Evolutionary conservation across 2,797 vertebrate species (phyloP).

Genomic region (Notamacropus eugenii): DNA sequence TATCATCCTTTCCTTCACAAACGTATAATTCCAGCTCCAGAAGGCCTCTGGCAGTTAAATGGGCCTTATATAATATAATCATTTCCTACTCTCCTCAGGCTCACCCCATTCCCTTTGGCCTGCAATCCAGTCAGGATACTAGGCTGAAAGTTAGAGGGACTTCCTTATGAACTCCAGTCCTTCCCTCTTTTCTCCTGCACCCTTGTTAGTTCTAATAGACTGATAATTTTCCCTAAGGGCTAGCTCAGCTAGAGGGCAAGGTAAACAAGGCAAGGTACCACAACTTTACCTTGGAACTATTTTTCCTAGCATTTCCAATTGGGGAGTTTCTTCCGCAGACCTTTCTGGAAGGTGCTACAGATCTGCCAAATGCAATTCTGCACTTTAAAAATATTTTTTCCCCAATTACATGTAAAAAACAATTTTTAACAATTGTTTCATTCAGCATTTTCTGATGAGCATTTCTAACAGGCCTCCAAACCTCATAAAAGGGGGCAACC

Average conservation of each 20-base stretch:
- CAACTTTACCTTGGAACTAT: background rate
- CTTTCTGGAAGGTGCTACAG: background rate
- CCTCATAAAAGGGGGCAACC: background rate
- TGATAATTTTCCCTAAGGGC: background rate
- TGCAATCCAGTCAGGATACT: background rate
- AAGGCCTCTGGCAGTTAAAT: conserved; percentile 29
- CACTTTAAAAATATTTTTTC: background rate
- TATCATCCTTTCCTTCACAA: conserved; percentile 54
- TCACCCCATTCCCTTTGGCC: background rate
- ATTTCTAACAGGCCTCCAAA: background rate
- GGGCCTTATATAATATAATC: conserved; percentile 41
- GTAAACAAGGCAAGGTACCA: conserved; percentile 12
- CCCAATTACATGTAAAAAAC: no score
- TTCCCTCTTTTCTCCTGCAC: background rate
- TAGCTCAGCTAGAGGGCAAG: background rate
- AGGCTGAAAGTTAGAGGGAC: background rate
- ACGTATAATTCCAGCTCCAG: conserved; percentile 25
- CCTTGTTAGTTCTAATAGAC: background rate
- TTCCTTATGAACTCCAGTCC: background rate
- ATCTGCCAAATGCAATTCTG: background rate
- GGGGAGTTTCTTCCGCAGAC: background rate
- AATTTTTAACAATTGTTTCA: no score
- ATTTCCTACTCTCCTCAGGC: background rate
- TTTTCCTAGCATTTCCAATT: background rate
- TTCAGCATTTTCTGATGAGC: no score